Evolutionary conservation across 2,797 vertebrate species (phyloP).

Genomic region (Anguilla megastoma): DNA sequence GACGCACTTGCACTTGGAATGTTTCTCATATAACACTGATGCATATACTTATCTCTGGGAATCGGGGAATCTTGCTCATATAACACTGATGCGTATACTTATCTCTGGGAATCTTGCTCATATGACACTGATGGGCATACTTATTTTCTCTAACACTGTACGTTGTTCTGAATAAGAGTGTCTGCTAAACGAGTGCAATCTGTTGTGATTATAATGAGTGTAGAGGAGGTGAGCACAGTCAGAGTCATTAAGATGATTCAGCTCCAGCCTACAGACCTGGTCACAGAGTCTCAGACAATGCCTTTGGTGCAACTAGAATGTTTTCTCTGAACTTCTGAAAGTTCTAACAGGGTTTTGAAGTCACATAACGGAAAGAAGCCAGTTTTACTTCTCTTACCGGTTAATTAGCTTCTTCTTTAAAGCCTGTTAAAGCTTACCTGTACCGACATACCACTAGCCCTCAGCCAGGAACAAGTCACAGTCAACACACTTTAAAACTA

Average conservation of each 20-base stretch:
- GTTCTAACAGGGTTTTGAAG: neutral
- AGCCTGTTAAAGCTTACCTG: neutral
- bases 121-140: neutral
- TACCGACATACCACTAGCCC: neutral
- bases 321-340: neutral
- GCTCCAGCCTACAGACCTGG: neutral
- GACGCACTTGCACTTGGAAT: neutral
- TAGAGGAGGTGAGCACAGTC: neutral
- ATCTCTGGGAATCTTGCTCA: no score
- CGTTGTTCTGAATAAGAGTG: neutral
- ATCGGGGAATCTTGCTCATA: no score
- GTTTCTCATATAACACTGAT: neutral
- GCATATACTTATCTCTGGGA: no score
- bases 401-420: neutral
- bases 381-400: neutral
- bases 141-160: neutral
- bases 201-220: neutral
- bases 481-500: neutral
- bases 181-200: neutral
- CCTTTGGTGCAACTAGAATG: neutral
- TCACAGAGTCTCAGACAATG: neutral
- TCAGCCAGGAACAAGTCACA: neutral
- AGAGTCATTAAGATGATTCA: neutral
- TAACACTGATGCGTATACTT: no score
- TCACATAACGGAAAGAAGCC: neutral